Evolutionary conservation across 2,888 invertebrate genomes (phyloP), one percentile per base, ranked within the genome.

Genomic region (Leucozona laternaria): DNA sequence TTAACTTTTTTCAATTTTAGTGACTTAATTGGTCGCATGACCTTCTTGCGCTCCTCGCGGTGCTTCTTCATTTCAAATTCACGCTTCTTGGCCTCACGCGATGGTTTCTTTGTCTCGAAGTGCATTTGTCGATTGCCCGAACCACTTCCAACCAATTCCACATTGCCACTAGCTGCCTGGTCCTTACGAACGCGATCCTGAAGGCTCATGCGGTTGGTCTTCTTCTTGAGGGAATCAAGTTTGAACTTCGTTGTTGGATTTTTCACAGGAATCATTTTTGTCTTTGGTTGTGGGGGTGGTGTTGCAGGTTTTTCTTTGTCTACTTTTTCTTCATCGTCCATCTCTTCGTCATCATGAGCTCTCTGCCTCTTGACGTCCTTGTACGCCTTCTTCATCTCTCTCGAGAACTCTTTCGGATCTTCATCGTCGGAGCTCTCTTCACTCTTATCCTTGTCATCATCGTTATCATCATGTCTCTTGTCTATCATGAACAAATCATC

Each of bases 51-150:
- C 90, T 96, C 96, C 90, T 95, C 94, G 79, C 94, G 94, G 90
- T 96, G 96, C 89, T 94, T 95, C 88, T 94, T 94, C 89, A 94
- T 92, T 90, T 94, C 94, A 89, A 94, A 94, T 88, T 94, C 95
- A 22, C 94, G 93, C 88, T 93, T 94, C 45, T 94, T 94, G 0
- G 93, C 93, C 83, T 94, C 93, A 17, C 93, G 92, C 87, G 94
- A 94, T 84, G 94, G 94, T 88, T 94, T 94, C 88, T 93, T 93
- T 89, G 95, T 94, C 4, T 94, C 94, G 90, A 97, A 97, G 22
- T 95, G 96, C 96, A 97, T 96, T 93, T 97, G 96, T 71, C 95
- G 94, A 91, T 96, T 97, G 55, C 97, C 96, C 13, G 94, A 91
- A 0, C 96, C 93, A 89, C 96, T 93, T 88, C 94, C 90, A 90